Conservation (phyloP, 2,797 vertebrate genomes). For the Neopelma chrysocephalum region DNA sequence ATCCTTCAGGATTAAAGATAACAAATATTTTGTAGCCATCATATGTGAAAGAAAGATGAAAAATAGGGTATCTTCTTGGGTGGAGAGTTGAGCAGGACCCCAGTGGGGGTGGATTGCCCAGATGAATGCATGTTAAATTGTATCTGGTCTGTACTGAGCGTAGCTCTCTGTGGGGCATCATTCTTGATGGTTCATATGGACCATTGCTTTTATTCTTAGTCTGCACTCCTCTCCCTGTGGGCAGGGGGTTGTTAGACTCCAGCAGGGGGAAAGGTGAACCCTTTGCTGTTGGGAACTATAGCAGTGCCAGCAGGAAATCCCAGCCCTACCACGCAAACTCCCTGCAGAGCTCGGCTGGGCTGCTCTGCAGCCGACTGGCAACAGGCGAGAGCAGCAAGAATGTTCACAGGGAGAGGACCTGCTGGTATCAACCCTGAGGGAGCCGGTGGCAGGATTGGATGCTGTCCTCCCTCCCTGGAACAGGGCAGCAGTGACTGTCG, state of each 20-base stretch:
- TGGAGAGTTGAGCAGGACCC: neutral
- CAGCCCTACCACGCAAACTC: neutral
- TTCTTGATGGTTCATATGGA: neutral
- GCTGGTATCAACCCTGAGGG: neutral
- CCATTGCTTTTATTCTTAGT: neutral
- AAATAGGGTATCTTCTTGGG: neutral
- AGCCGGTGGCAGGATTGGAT: neutral
- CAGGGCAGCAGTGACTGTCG: rapidly evolving
- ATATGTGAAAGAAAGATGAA: neutral
- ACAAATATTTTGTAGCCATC: neutral
- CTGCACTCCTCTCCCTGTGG: neutral
- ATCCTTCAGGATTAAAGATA: neutral
- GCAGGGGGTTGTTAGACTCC: neutral
- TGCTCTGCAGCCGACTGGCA: neutral
- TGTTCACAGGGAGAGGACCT: rapidly evolving
- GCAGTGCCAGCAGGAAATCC: neutral
- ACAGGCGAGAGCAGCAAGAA: neutral
- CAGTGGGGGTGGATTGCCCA: neutral
- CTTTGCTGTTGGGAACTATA: rapidly evolving
- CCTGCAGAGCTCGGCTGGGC: rapidly evolving
- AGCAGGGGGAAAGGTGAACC: neutral
- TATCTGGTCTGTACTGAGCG: rapidly evolving
- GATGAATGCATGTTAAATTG: neutral
- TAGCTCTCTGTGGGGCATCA: neutral
- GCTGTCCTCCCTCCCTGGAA: neutral